Conservation (phyloP, 2,113 vertebrate species). For the Spheniscus mendiculus region DNA sequence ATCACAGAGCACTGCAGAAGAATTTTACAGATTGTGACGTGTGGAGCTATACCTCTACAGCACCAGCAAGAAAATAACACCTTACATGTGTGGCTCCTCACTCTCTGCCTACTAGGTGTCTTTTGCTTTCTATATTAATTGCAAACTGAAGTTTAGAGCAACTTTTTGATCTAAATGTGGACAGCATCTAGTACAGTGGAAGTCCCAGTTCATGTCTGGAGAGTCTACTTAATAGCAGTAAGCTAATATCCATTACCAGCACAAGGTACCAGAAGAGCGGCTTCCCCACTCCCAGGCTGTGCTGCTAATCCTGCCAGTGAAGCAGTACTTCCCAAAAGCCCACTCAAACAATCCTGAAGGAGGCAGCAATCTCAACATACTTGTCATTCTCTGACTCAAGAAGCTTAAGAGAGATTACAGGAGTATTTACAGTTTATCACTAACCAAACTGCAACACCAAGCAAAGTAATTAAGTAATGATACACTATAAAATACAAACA, state of each 20-base stretch:
- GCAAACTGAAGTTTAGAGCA: neutral
- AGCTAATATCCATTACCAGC: neutral
- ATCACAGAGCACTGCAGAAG: neutral
- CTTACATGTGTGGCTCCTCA: neutral
- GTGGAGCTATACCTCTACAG: neutral
- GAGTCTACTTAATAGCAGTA: accelerated
- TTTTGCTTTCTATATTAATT: neutral
- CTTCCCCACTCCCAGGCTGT: neutral
- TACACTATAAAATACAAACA: neutral
- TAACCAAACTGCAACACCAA: neutral
- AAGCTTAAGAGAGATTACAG: neutral
- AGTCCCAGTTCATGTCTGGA: neutral
- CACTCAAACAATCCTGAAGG: neutral
- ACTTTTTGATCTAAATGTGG: neutral
- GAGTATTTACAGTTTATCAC: neutral
- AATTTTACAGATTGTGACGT: neutral
- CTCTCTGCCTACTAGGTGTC: neutral
- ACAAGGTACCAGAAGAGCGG: neutral
- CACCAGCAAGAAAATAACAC: neutral
- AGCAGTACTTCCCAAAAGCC: neutral
- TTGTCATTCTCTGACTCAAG: neutral
- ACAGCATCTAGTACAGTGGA: neutral
- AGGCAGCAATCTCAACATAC: neutral
- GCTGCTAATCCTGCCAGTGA: neutral
- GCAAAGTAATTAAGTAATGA: neutral